phyloP scores from a whole-genome alignment of 2,113 vertebrate genomes.

The Aptenodytes patagonicus region DNA sequence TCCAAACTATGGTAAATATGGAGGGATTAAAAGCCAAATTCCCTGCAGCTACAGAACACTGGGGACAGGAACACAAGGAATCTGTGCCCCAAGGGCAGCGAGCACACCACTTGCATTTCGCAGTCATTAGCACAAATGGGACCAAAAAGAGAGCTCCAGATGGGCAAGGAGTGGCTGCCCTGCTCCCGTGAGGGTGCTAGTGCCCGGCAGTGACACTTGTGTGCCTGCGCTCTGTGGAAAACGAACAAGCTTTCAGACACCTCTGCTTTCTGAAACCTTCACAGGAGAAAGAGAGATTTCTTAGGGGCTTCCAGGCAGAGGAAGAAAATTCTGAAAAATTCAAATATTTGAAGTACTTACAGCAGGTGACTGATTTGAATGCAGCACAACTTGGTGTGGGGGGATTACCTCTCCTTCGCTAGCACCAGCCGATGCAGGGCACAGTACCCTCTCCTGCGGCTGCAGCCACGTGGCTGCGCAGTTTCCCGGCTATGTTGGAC shows the following conservation, averaged over 20 bases:
- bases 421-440: neutral
- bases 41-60: neutral
- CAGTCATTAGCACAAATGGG: neutral
- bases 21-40: neutral
- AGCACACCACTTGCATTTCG: neutral
- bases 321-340: neutral
- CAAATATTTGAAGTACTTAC: neutral
- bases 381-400: neutral
- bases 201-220: neutral
- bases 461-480: neutral
- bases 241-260: neutral
- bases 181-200: neutral
- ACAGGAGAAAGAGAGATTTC: neutral
- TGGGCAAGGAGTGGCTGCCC: neutral
- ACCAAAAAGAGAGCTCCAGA: neutral
- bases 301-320: neutral
- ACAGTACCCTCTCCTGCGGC: neutral
- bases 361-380: neutral
- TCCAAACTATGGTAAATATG: neutral
- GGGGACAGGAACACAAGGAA: neutral
- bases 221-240: neutral
- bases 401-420: neutral
- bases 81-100: neutral
- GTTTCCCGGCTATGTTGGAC: fast-evolving
- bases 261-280: neutral